Percentiles rank a stretch among this genome's conserved stretches.
Conservation (phyloP, 2,797 vertebrate genomes). For the Caiman crocodilus region DNA sequence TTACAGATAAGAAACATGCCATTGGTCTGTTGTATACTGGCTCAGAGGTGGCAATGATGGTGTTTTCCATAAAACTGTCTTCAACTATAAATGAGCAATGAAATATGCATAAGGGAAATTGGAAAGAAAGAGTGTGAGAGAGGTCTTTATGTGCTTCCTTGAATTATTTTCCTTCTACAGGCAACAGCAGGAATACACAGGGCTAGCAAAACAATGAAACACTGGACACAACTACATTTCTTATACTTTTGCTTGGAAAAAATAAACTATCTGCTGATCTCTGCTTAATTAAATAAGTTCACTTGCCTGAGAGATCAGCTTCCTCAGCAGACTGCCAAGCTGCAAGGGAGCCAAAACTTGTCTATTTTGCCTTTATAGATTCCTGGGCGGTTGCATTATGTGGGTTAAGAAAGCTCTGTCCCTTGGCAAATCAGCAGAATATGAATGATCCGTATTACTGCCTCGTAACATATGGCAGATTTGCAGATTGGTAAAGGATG, state of each 20-base stretch:
- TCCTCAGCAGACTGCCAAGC: conserved; percentile 16
- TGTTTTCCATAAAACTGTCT: conserved; percentile 38
- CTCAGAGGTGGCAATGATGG: not conserved
- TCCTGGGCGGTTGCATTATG: not conserved
- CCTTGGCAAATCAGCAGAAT: not conserved
- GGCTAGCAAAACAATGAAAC: conserved; percentile 21
- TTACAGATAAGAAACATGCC: not conserved
- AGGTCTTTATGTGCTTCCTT: not conserved
- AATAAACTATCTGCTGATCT: conserved; percentile 8
- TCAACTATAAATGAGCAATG: conserved; percentile 18
- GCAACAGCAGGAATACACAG: conserved; percentile 34
- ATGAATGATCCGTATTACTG: conserved; percentile 3
- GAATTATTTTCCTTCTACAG: not conserved
- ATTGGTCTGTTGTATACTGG: not conserved
- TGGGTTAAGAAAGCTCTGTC: not conserved
- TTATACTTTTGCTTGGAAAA: not conserved
- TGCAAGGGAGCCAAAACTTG: conserved; percentile 10
- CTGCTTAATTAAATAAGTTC: conserved; percentile 25
- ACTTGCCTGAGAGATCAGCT: conserved; percentile 27
- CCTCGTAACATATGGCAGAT: not conserved
- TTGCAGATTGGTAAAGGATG: not conserved
- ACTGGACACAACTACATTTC: conserved; percentile 19
- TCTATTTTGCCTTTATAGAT: not conserved
- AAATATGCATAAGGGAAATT: conserved; percentile 2
- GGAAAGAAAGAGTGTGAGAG: not conserved